Evolutionary conservation across 1,140 invertebrate genomes (phyloP), one percentile per base, ranked within the genome.

Genomic region (Hyposmocoma kahamanoa): DNA sequence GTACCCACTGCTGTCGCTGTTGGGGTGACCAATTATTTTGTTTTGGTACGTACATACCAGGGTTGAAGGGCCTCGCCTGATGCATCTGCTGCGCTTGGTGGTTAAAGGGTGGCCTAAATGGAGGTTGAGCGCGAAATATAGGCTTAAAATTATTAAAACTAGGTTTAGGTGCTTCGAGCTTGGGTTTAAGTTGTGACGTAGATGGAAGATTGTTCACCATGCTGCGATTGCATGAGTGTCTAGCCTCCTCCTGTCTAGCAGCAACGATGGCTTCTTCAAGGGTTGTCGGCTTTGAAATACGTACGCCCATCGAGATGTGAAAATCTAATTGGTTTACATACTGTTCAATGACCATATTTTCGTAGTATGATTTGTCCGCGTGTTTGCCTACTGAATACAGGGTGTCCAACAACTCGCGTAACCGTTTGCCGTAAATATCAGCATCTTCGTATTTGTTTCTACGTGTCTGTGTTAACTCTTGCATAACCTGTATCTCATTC

Each of bases 401-500:
- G 11, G 19, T 41, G 24, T 56, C 53, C n/a, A 56, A 32, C 9
- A 50, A 9, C 9, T 50, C 47, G 15, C 48, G 36, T 9, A 56
- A 19, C 8, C 54, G 48, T 47, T 48, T 51, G 15, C 54, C 54
- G 34, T 48, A 56, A 0, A 19, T 17, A 9, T 51, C 54, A n/a
- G 54, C 44, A 22, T 56, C 45, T 21, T 56, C 48, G 5, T n/a
- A 19, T 26, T 51, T 47, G 9, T 43, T n/a, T 9, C 38, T 22
- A 43, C 54, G 45, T 15, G 30, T 42, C 1, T 49, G 24, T 3
- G 45, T 51, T 13, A 56, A 36, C 36, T 56, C 48, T 22, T 47
- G 54, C 44, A 56, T 56, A 0, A 56, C 22, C 20, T 56, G 48
- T n/a, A 51, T 56, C 41, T 56, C 53, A 17, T 50, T 56, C n/a